Conservation (phyloP, 2,113 vertebrate species). For the Phalacrocorax carbo region DNA sequence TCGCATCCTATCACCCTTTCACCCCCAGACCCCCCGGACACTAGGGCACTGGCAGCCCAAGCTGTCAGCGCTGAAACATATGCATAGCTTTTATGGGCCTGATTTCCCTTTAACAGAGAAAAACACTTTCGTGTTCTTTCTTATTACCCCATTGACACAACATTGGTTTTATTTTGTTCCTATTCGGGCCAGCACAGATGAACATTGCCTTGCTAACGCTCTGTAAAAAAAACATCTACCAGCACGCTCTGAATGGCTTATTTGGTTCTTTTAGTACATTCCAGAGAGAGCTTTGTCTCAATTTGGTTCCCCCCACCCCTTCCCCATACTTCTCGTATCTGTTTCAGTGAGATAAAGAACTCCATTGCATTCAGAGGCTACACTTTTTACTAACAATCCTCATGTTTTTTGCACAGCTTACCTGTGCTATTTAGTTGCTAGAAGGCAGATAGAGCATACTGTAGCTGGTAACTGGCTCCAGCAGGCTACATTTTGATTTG, state of each 20-base stretch:
- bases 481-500: background rate
- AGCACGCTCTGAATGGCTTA: background rate
- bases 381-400: background rate
- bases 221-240: background rate
- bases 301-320: background rate
- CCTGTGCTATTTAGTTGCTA: background rate
- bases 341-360: conserved; percentile 61
- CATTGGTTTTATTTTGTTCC: background rate
- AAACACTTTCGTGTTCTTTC: background rate
- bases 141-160: background rate
- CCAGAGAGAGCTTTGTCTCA: conserved; percentile 26
- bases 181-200: background rate
- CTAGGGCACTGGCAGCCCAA: background rate
- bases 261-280: background rate
- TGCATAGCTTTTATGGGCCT: background rate
- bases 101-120: background rate
- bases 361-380: background rate
- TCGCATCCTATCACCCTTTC: background rate
- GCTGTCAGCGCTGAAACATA: background rate
- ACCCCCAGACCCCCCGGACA: background rate
- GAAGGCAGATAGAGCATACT: background rate
- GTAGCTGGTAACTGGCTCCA: background rate
- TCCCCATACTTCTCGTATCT: background rate
- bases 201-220: background rate
- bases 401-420: background rate